Evolutionary conservation across 2,888 invertebrate genomes (phyloP), one percentile per base, ranked within the genome.

Genomic region (Drosophila limbata): DNA sequence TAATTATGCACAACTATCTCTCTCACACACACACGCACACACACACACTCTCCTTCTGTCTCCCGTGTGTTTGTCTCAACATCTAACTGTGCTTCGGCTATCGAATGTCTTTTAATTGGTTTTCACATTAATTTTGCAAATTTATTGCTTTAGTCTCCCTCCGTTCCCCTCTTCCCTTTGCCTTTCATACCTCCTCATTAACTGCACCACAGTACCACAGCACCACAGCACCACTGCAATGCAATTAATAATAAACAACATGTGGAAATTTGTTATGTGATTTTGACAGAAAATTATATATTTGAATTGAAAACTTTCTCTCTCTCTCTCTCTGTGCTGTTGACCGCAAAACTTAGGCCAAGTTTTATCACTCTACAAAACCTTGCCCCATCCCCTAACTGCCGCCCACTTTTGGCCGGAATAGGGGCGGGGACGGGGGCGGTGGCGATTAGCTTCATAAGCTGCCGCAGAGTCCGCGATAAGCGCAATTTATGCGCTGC

Each of bases 41-140:
- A 45, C 9, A 28, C 4, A 15, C 10, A 4, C 35, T 33, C 33
- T 33, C 1, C 4, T 28, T 13, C 33, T 17, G 13, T 21, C 6
- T 17, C 10, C 21, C 39, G 15, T 47, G 35, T 45, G 40, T 45
- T 35, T 50, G 50, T 31, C 53, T 39, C 39, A 15, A 15, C 44
- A 44, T 44, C 44, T 44, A 48, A 57, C 51, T 63, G 48, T 31
- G 25, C 13, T 44, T 69, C 67, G 55, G 33, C 45, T 67, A 57
- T 73, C 76, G 25, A 57, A 73, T 76, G 68, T 69, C 70, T 68
- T 77, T 84, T 79, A 84, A 84, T 84, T 84, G 82, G 85, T 84
- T 84, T 84, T 84, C 79, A 65, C 77, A 84, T 84, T 87, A 87
- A 84, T 84, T 87, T 87, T 87, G 84, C 85, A 84, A 87, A 87